phyloP scores from a whole-genome alignment of 2,888 invertebrate species.

The Anthoptus insignis region DNA sequence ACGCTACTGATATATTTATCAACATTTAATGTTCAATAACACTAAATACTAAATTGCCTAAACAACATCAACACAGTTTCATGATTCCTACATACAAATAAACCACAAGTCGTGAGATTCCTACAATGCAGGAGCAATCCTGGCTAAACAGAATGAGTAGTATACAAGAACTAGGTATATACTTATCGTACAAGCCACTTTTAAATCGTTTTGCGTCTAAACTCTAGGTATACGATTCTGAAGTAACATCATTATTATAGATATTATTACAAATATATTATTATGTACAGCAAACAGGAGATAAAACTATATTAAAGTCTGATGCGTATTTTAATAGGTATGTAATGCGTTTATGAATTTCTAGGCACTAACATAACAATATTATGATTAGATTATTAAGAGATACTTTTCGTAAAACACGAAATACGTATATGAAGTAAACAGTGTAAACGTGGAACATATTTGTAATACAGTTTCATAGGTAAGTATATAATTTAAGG shows the following conservation, averaged over 20 bases:
- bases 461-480: too few species aligned
- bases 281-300: conserved; percentile 29
- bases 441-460: not conserved
- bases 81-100: conserved; percentile 57
- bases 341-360: conserved; percentile 14
- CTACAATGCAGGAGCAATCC: conserved; percentile 51
- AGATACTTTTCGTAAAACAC: not conserved
- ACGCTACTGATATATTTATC: conserved; percentile 73
- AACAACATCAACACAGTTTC: conserved; percentile 57
- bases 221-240: conserved; percentile 19
- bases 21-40: conserved; percentile 72
- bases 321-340: conserved; percentile 25
- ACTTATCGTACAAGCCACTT: conserved; percentile 31
- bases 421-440: too few species aligned
- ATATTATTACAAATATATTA: conserved; percentile 21
- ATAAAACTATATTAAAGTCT: conserved; percentile 30
- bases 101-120: conserved; percentile 64
- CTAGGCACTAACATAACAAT: conserved; percentile 22
- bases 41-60: conserved; percentile 68
- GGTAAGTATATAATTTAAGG: too few species aligned
- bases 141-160: conserved; percentile 40
- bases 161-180: conserved; percentile 15
- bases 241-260: conserved; percentile 25
- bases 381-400: too few species aligned
- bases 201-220: conserved; percentile 25